These are phyloP conservation scores for Drosophila kanapiae DNA, from an alignment of 1,140 invertebrate species.

Conservation along the genomic window DNA sequence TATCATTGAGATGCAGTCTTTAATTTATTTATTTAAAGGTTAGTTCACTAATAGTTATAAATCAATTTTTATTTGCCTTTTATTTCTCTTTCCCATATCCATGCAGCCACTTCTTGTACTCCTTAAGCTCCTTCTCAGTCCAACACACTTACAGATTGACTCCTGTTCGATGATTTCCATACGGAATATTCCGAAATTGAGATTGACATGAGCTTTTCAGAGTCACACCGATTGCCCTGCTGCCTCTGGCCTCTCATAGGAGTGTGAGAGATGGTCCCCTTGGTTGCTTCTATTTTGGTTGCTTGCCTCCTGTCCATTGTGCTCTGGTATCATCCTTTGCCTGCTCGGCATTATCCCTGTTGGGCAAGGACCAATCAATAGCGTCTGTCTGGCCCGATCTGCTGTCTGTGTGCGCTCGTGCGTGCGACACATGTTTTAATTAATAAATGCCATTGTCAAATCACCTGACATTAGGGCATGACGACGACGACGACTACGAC, in stretches of 20 bases:
- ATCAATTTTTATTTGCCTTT: not conserved
- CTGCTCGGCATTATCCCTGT: constrained; percentile 23
- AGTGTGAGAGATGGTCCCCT: constrained; percentile 13
- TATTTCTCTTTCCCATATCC: too few species aligned
- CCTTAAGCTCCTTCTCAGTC: not conserved
- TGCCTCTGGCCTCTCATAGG: constrained; percentile 1
- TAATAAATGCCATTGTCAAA: constrained; percentile 83
- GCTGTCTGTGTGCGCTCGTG: constrained; percentile 48
- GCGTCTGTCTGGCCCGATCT: constrained; percentile 32
- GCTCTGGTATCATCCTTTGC: constrained; percentile 6
- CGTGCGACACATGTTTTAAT: constrained; percentile 78
- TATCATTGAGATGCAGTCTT: not conserved
- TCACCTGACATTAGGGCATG: constrained; percentile 66
- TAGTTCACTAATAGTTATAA: not conserved
- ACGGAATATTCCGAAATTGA: constrained; percentile 7
- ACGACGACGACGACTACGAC: constrained; percentile 46
- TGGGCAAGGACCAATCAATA: constrained; percentile 70
- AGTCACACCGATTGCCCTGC: constrained; percentile 12
- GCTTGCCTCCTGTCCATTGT: not conserved
- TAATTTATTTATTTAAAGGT: not conserved
- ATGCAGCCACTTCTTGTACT: too few species aligned
- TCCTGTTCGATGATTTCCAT: constrained; percentile 10
- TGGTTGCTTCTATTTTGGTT: constrained; percentile 12
- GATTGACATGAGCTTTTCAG: constrained; percentile 8
- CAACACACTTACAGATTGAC: not conserved